These are phyloP conservation scores for Litoditis marina DNA, from an alignment of 2,888 invertebrate species.

Conservation along the genomic window DNA sequence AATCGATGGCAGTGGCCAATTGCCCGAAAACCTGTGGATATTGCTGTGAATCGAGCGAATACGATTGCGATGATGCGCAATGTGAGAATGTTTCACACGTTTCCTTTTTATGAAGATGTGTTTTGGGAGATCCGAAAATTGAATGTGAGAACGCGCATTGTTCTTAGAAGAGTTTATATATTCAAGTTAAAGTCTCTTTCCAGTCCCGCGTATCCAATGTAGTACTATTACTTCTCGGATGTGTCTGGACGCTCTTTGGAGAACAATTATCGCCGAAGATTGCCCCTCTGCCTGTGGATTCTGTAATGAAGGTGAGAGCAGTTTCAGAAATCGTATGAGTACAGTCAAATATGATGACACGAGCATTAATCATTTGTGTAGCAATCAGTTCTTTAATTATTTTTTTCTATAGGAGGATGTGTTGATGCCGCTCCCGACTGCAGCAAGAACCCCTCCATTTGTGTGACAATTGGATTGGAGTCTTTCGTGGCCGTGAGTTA, in stretches of 20 bases:
- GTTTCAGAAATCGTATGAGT: no score
- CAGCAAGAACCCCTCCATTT: slow-evolving; percentile 7
- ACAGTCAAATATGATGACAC: no score
- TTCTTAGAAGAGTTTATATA: background rate
- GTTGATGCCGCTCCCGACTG: slow-evolving; percentile 11
- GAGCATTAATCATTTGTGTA: no score
- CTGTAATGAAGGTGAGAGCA: no score
- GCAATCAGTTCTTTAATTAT: no score
- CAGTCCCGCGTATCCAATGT: slow-evolving; percentile 11
- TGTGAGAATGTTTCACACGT: no score
- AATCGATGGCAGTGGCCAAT: slow-evolving; percentile 2
- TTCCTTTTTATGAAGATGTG: no score
- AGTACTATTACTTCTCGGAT: background rate
- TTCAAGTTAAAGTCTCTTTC: background rate
- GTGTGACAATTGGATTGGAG: slow-evolving; percentile 10
- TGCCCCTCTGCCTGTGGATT: slow-evolving; percentile 9
- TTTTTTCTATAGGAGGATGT: slow-evolving; percentile 13
- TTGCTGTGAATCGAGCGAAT: slow-evolving; percentile 7
- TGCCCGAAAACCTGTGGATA: slow-evolving; percentile 16
- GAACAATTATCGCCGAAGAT: slow-evolving; percentile 2
- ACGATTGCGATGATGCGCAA: slow-evolving; percentile 1
- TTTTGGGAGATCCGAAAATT: background rate
- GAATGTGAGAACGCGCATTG: background rate
- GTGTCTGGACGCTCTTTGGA: slow-evolving; percentile 8
- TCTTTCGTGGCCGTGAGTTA: slow-evolving; percentile 11